Conservation (phyloP, 2,113 vertebrate genomes). For the Austrofundulus limnaeus region DNA sequence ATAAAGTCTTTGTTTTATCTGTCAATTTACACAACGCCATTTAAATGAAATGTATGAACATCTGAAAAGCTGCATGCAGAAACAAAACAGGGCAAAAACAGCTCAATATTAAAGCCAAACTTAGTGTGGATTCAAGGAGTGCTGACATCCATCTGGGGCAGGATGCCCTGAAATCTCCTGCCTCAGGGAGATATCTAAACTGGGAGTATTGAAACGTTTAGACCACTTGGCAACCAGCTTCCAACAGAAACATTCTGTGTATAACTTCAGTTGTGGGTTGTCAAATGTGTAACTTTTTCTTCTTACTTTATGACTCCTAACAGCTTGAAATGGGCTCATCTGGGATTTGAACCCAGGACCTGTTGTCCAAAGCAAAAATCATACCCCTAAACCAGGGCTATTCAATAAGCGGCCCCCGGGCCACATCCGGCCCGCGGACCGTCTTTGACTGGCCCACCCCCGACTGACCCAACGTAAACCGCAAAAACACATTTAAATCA, state of each 20-base stretch:
- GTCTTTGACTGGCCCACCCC: no score
- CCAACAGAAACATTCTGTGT: conserved; percentile 28
- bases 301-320: no score
- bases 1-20: background rate
- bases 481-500: no score
- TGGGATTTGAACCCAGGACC: no score
- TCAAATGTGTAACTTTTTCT: no score
- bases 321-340: no score
- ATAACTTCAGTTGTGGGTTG: no score
- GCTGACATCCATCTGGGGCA: conserved; percentile 37
- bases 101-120: background rate
- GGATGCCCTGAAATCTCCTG: conserved; percentile 28
- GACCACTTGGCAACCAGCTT: conserved; percentile 24
- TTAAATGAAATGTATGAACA: background rate
- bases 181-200: background rate
- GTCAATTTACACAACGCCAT: background rate
- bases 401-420: no score
- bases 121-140: conserved; percentile 7
- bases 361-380: no score
- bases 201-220: conserved; percentile 39
- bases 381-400: no score
- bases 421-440: no score
- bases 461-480: no score
- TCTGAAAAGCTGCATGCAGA: background rate
- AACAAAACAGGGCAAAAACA: background rate